phyloP scores from a whole-genome alignment of 2,888 invertebrate species.

The Chymomyza fuscimana region DNA sequence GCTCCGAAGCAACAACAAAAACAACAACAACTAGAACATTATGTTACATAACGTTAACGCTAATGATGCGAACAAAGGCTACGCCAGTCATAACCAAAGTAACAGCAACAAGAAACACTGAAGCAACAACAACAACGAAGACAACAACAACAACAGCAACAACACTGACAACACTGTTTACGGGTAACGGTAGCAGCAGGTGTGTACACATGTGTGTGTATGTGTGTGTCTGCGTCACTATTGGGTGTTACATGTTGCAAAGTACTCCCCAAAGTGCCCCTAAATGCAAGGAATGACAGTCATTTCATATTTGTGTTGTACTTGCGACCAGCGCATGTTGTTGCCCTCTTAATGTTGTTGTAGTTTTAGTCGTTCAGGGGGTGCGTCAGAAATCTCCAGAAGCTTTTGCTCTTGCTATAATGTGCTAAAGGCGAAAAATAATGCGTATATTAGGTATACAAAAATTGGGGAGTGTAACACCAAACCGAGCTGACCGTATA shows the following conservation, averaged over 20 bases:
- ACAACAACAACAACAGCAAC: constrained; percentile 25
- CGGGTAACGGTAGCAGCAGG: constrained; percentile 36
- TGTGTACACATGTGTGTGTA: constrained; percentile 28
- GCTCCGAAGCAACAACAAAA: constrained; percentile 33
- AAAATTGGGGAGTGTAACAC: no score
- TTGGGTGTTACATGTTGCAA: constrained; percentile 72
- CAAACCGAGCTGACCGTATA: no score
- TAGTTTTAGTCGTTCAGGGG: constrained; percentile 15
- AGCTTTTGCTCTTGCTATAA: no score
- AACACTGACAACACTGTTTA: constrained; percentile 19
- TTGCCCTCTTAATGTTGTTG: constrained; percentile 19
- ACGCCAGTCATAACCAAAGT: constrained; percentile 37
- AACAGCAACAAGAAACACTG: constrained; percentile 18
- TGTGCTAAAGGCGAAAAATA: no score
- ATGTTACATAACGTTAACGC: constrained; percentile 69
- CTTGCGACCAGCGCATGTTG: background rate
- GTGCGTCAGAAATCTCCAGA: no score
- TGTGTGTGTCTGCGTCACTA: constrained; percentile 48
- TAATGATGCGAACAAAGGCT: constrained; percentile 65
- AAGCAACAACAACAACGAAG: constrained; percentile 20
- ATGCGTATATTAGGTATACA: no score
- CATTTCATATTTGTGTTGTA: constrained; percentile 65
- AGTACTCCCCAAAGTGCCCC: constrained; percentile 75
- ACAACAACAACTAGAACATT: constrained; percentile 53
- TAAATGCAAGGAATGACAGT: constrained; percentile 73